These are phyloP conservation scores for Coenobita brevimanus DNA, from an alignment of 1,140 invertebrate species.

Conservation along the genomic window DNA sequence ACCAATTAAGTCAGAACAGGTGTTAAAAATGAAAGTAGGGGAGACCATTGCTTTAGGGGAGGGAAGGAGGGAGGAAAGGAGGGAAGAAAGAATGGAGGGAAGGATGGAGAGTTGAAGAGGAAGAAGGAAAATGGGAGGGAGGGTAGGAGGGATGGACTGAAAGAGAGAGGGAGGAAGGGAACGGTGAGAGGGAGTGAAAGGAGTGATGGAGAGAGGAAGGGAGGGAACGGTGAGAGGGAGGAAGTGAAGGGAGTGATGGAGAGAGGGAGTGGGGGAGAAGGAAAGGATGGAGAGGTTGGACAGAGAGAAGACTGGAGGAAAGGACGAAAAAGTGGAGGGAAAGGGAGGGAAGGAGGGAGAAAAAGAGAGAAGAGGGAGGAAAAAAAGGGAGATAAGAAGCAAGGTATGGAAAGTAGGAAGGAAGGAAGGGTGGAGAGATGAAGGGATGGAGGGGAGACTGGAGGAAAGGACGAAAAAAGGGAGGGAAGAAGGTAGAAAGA, in stretches of 20 bases:
- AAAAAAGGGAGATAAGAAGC: neutral
- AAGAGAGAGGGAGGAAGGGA: neutral
- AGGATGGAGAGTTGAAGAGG: neutral
- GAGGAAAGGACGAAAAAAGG: neutral
- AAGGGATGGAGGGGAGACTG: neutral
- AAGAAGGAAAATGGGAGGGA: neutral
- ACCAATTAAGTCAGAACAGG: neutral
- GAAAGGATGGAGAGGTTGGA: too few relatives aligned
- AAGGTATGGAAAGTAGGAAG: neutral
- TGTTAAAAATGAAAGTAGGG: too few relatives aligned
- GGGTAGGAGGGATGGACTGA: neutral
- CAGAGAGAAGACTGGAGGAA: too few relatives aligned
- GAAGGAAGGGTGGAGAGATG: neutral
- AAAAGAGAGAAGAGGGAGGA: neutral
- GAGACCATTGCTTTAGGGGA: neutral
- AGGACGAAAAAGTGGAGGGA: too few relatives aligned
- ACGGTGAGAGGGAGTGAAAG: too few relatives aligned
- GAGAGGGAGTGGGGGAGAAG: too few relatives aligned
- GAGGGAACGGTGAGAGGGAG: neutral
- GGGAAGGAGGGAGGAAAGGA: neutral
- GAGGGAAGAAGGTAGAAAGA: neutral
- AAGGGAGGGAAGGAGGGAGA: neutral
- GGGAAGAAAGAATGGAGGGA: neutral
- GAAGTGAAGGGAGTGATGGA: neutral
- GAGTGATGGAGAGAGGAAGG: neutral